Percentiles rank a stretch among this genome's conserved stretches.
These are phyloP conservation scores for Leptopterna dolabrata DNA, from an alignment of 2,888 invertebrate species.

Conservation along the genomic window DNA sequence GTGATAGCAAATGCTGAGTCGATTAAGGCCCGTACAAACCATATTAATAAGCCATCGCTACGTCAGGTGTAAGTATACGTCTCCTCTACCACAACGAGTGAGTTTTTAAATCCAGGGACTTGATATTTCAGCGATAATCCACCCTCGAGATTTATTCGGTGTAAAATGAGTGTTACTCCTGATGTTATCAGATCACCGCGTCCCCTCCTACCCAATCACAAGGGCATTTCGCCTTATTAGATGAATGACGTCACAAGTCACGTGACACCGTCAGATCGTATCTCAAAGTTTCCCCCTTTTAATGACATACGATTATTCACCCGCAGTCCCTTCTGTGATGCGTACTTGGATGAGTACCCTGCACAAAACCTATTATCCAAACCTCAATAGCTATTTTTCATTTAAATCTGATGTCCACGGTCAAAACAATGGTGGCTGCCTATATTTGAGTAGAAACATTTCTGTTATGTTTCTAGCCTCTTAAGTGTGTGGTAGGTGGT, in stretches of 20 bases:
- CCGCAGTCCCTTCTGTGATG: background rate
- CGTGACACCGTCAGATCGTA: background rate
- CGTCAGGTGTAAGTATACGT: no score
- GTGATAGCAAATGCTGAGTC: no score
- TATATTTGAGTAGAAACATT: no score
- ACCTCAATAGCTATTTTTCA: no score
- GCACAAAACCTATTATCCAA: background rate
- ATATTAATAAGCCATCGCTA: no score
- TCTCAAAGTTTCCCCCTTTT: background rate
- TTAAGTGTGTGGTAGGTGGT: no score
- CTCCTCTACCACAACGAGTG: no score
- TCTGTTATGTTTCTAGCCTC: no score
- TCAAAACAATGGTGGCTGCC: no score
- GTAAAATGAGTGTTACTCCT: background rate
- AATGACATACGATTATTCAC: background rate
- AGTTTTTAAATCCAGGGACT: no score
- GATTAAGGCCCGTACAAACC: no score
- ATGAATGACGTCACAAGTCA: background rate
- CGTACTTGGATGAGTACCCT: background rate
- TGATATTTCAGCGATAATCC: background rate
- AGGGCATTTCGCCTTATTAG: background rate
- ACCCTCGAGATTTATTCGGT: background rate
- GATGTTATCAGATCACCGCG: background rate
- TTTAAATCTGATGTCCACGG: no score
- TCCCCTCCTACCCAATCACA: background rate